Base-by-base conservation (phyloP, 2,797 vertebrate genomes). In the Thripadectes ignobilis region DNA sequence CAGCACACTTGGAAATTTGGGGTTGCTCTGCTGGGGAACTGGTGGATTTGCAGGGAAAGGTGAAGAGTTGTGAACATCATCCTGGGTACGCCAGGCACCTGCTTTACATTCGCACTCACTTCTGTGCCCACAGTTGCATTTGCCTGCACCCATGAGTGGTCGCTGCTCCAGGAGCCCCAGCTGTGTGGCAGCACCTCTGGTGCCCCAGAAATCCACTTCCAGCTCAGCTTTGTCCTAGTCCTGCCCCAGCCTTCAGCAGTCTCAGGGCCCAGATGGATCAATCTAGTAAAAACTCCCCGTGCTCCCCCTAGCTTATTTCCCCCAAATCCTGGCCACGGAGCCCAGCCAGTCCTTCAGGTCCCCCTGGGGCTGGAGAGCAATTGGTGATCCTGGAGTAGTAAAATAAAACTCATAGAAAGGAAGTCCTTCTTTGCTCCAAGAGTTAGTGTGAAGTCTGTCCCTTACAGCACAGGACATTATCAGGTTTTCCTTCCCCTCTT, bases 121-220 rank as follows among this genome's bases (percentile, higher is more conserved):
- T 36, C 45, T 45, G 74, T 45, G 36, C 41, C 14, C 77, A 10
- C 45, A 13, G 66, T 6, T 3, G 1, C 43, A 1, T 73, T 49
- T 2, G 5, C 22, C 38, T 6, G 2, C 38, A 39, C 2, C 11
- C 43, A 9, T 0, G 2, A 62, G 48, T 7, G 1, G n/a, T 6
- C 6, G 0, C 23, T n/a, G 66, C 32, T 78, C 4, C 41, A 19
- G 30, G 14, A 48, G 10, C 10, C 30, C 21, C 0, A 0, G 11
- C 30, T 26, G 34, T 0, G 0, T 12, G 54, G n/a, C 49, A 73
- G 48, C n/a, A 13, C 10, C 38, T 15, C 55, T 36, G 29, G 14
- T 12, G 30, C 16, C 4, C 5, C 23, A 4, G 16, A 61, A 49
- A 62, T 43, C 1, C 41, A 30, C 13, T 5, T 62, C 38, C 45